phyloP scores from a whole-genome alignment of 2,113 vertebrate species.

The Naja naja region DNA sequence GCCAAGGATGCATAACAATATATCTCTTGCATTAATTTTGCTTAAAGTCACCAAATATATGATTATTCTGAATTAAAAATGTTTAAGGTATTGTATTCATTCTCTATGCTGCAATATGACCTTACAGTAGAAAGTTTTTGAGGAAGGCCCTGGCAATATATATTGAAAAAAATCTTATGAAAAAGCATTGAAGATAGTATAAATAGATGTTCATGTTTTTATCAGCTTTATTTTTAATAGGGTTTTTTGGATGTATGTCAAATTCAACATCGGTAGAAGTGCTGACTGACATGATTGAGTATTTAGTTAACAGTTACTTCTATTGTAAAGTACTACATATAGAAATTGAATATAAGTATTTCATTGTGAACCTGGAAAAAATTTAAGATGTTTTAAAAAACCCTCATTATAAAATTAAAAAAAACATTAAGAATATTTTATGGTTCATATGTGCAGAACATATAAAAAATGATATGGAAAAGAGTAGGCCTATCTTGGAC shows the following conservation, averaged over 20 bases:
- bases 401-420: slow-evolving; percentile 21
- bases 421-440: slow-evolving; percentile 8
- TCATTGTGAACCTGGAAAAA: slow-evolving; percentile 6
- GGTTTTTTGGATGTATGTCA: slow-evolving; percentile 50
- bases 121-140: not conserved
- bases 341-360: not conserved
- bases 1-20: not conserved
- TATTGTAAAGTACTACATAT: not conserved
- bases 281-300: slow-evolving; percentile 26
- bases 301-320: slow-evolving; percentile 45
- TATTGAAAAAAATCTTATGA: slow-evolving; percentile 23
- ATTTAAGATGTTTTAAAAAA: not conserved
- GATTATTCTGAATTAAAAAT: not conserved
- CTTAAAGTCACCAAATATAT: not conserved
- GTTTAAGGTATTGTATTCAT: not conserved
- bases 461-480: slow-evolving; percentile 23
- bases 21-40: not conserved
- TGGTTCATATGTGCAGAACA: slow-evolving; percentile 31
- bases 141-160: not conserved
- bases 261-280: slow-evolving; percentile 45
- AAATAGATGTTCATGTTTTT: slow-evolving; percentile 22
- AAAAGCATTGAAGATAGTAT: slow-evolving; percentile 36
- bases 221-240: slow-evolving; percentile 28
- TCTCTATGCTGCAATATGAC: not conserved
- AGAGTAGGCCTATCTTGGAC: not conserved